Evolutionary conservation across 1,140 invertebrate genomes (phyloP).

Genomic region (Cherax quadricarinatus): DNA sequence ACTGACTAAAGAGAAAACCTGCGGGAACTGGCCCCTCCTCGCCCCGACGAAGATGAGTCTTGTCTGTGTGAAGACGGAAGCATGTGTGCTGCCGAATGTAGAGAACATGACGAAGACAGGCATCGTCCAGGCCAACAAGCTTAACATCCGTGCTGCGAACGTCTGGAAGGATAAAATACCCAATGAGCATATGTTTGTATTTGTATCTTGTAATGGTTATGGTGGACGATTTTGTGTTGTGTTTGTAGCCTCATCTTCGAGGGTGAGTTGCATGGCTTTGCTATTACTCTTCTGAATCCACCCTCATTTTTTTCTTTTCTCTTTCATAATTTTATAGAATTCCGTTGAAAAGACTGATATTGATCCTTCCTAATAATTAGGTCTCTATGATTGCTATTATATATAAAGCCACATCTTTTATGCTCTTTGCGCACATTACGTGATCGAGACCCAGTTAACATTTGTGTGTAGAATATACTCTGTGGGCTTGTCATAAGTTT

Average conservation of each 20-base stretch:
- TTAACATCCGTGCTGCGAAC: slow-evolving; percentile 89
- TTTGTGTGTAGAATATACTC: too few relatives aligned
- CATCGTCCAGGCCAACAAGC: slow-evolving; percentile 86
- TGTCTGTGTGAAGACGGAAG: slow-evolving; percentile 92
- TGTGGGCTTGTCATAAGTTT: too few relatives aligned
- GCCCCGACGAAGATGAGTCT: slow-evolving; percentile 86
- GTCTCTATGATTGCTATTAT: too few relatives aligned
- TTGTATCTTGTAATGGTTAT: not conserved
- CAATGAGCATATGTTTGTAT: not conserved
- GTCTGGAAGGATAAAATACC: slow-evolving; percentile 78
- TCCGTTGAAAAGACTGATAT: too few relatives aligned
- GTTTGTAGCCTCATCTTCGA: not conserved
- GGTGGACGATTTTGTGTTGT: too few relatives aligned
- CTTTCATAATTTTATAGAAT: too few relatives aligned
- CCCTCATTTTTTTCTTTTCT: too few relatives aligned
- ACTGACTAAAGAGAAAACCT: slow-evolving; percentile 87
- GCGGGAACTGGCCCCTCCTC: slow-evolving; percentile 89
- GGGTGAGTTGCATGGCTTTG: not conserved
- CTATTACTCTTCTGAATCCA: too few relatives aligned
- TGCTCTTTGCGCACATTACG: too few relatives aligned
- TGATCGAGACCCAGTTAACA: too few relatives aligned
- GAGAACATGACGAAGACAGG: slow-evolving; percentile 92
- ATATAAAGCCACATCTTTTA: too few relatives aligned
- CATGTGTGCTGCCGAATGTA: slow-evolving; percentile 91
- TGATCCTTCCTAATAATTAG: too few relatives aligned